Base-by-base conservation (phyloP, 2,797 vertebrate genomes). In the Micromesistius poutassou region DNA sequence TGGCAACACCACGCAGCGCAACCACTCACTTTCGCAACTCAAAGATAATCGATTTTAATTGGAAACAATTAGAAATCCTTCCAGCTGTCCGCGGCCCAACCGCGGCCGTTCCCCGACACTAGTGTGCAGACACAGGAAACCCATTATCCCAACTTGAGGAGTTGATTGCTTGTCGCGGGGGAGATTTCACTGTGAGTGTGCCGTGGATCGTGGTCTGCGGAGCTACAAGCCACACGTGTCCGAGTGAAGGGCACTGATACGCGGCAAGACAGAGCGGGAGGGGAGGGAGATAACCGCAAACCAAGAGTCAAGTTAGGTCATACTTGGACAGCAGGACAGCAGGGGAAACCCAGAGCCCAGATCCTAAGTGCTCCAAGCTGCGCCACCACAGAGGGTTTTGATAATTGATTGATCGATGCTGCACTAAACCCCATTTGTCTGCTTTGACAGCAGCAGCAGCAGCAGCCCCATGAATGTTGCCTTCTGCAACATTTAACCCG, bases 41-140 rank as follows among this genome's bases (percentile, higher is more conserved):
- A 35, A 35, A 78, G 82, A 89, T 87, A 85, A 88, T 81, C 81
- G 81, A 85, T 86, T 68, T 84, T 86, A 83, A 88, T 87, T 78
- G 85, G 76, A 82, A 79, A 73, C 74, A 73, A 81, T 85, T 77
- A 85, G 84, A 87, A 79, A 85, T 79, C 82, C 31, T 62, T 80
- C 78, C 82, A 66, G 62, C 74, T 80, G 72, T 83, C 35, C 81
- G 68, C 76, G 79, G 84, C 70, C 79, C 73, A 35, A 31, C 74
- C 80, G 76, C 80, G 81, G 86, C 78, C 80, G 82, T 74, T 80
- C 78, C 76, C 4, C 16, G 19, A 16, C 74, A 1, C 80, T 8
- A n/a, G 84, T 73, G 82, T 28, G 73, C 81, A 68, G 50, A 73
- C 80, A 77, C 73, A 80, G 36, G 74, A 30, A 76, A 42, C 42